These are phyloP conservation scores for Nomada lathburiana DNA, from an alignment of 2,888 invertebrate genomes.

Conservation along the genomic window DNA sequence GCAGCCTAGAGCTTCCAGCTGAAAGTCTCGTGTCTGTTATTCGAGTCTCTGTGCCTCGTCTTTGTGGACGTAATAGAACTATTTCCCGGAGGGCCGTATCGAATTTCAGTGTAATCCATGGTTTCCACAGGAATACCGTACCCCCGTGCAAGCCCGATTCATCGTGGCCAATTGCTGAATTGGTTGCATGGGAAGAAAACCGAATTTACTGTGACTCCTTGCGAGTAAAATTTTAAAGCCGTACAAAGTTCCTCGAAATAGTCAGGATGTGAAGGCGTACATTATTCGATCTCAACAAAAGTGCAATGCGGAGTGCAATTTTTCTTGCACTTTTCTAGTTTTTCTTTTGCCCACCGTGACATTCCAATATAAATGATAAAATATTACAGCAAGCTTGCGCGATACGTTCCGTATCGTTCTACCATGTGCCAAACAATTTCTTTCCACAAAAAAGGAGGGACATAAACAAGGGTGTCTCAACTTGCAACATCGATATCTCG, in stretches of 20 bases:
- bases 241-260: not conserved
- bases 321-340: no score
- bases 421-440: no score
- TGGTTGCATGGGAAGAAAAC: not conserved
- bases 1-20: conserved; percentile 62
- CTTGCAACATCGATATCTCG: no score
- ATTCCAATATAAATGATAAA: no score
- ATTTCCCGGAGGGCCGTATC: conserved; percentile 41
- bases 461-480: no score
- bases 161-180: conserved; percentile 7
- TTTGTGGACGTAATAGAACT: conserved; percentile 46
- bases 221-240: not conserved
- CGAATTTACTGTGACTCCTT: not conserved
- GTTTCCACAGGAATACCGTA: not conserved
- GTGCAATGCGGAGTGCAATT: no score
- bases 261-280: no score
- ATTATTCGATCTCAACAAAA: no score
- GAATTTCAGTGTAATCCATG: conserved; percentile 40
- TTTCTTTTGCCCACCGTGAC: no score
- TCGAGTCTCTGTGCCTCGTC: conserved; percentile 38
- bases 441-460: no score
- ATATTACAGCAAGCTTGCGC: no score
- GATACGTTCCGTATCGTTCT: no score
- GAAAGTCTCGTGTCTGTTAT: conserved; percentile 33
- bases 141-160: not conserved